These are phyloP conservation scores for Thalassoma bifasciatum DNA, from an alignment of 2,113 vertebrate genomes.

Conservation along the genomic window DNA sequence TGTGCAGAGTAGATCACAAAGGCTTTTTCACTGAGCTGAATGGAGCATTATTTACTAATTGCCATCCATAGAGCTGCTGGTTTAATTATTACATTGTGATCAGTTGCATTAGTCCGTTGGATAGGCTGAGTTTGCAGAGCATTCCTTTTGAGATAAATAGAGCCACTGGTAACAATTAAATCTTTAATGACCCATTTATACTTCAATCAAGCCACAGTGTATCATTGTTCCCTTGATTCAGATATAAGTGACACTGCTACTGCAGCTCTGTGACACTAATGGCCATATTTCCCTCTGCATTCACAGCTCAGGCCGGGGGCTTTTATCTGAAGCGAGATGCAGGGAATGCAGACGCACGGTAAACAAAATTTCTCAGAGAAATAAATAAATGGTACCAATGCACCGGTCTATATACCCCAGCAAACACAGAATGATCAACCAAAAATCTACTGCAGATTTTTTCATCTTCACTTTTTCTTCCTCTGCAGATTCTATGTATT, in stretches of 20 bases:
- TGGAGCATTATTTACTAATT: slow-evolving; percentile 41
- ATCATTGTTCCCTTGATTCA: slow-evolving; percentile 24
- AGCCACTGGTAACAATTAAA: slow-evolving; percentile 44
- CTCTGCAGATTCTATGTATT: slow-evolving; percentile 23
- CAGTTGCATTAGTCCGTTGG: slow-evolving; percentile 33
- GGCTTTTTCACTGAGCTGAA: slow-evolving; percentile 27
- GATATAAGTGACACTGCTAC: neutral
- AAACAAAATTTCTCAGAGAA: neutral
- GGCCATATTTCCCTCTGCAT: slow-evolving; percentile 1
- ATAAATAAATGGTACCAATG: neutral
- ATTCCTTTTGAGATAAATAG: slow-evolving; percentile 30
- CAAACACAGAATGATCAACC: neutral
- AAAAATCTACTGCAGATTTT: neutral
- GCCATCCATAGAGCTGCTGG: slow-evolving; percentile 9
- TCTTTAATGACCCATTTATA: slow-evolving; percentile 25
- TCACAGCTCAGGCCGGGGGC: slow-evolving; percentile 4
- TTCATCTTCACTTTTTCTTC: slow-evolving; percentile 27
- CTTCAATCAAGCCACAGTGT: slow-evolving; percentile 26
- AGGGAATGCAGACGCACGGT: neutral
- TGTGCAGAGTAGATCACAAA: slow-evolving; percentile 37
- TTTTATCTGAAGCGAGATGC: slow-evolving; percentile 1
- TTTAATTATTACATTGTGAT: slow-evolving; percentile 52
- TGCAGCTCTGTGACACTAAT: slow-evolving; percentile 4
- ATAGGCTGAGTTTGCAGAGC: slow-evolving; percentile 13
- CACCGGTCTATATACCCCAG: neutral